Evolutionary conservation across 1,140 invertebrate species (phyloP), one percentile per base, ranked within the genome.

Genomic region (Drosophila bocki): DNA sequence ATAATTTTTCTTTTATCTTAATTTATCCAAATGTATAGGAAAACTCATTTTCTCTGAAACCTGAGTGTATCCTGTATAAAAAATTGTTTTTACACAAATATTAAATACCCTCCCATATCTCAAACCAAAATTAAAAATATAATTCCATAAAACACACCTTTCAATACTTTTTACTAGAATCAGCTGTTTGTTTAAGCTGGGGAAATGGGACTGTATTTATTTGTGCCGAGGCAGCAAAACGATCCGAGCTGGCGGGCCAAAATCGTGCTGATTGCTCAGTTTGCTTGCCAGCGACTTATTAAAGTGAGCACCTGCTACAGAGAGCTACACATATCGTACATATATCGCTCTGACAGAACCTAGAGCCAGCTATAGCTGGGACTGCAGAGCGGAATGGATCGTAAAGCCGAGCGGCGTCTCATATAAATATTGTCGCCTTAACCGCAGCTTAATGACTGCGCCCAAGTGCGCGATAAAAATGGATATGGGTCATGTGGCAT

Each of bases 261-360:
- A 77, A 60, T 77, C 74, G 74, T 78, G 75, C 75, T 61, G 74
- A 78, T 78, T 78, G 75, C 50, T 78, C 75, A 78, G 41, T 77
- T 77, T 77, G 50, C 70, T 44, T 51, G 32, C 44, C 41, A 69
- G 42, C 64, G 68, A 42, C 44, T 60, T 72, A 72, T 72, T 72
- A 60, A 72, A 60, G 54, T 51, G 35, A 32, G 61, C 72, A 76
- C 74, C 70, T 74, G 70, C 68, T 32, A 53, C 48, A 45, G 7
- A 42, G 37, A 7, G 7, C 5, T 15, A 45, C 22, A 26, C 26
- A 50, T 50, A 50, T 50, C 45, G 47, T 29, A 19, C 5, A 54
- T 13, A 51, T 29, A 51, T 33, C 29, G 48, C 29, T 9, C 13
- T 15, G n/a, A 59, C 26, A 13, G 35, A 41, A 64, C 22, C 42